phyloP scores from a whole-genome alignment of 1,140 invertebrate species.

The Drosophila seguyi region DNA sequence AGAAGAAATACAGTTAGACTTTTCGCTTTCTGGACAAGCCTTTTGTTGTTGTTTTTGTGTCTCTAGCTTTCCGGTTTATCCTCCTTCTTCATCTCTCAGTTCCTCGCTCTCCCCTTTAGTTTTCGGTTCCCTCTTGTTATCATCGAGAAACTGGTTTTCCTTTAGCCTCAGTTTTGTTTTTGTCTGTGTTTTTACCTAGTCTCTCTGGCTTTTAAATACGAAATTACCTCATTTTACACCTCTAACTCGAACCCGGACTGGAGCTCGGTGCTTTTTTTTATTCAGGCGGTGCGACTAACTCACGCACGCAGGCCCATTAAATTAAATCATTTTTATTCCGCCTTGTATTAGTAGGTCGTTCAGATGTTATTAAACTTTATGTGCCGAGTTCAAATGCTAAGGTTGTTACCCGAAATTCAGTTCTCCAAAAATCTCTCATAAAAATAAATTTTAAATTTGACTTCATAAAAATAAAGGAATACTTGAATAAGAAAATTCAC shows the following conservation, averaged over 20 bases:
- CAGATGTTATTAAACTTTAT: constrained; percentile 32
- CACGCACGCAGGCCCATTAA: constrained; percentile 14
- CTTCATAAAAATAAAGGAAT: neutral
- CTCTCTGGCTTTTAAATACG: constrained; percentile 51
- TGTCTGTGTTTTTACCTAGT: constrained; percentile 34
- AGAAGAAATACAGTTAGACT: constrained; percentile 50
- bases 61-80: constrained; percentile 53
- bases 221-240: constrained; percentile 82
- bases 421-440: neutral
- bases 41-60: constrained; percentile 25
- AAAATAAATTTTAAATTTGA: neutral
- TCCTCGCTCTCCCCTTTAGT: constrained; percentile 5
- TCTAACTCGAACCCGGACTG: constrained; percentile 17
- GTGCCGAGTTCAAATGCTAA: constrained; percentile 5
- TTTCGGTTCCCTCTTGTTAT: constrained; percentile 36
- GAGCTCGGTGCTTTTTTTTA: constrained; percentile 33
- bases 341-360: constrained; percentile 33
- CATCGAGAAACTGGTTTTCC: constrained; percentile 63
- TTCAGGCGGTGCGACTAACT: constrained; percentile 34
- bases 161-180: constrained; percentile 38
- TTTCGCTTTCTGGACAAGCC: constrained; percentile 53
- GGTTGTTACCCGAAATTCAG: constrained; percentile 13
- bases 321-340: constrained; percentile 27
- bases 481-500: neutral
- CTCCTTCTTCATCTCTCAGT: constrained; percentile 3